phyloP scores from a whole-genome alignment of 2,113 vertebrate genomes.

The Nannobrachium achirus region DNA sequence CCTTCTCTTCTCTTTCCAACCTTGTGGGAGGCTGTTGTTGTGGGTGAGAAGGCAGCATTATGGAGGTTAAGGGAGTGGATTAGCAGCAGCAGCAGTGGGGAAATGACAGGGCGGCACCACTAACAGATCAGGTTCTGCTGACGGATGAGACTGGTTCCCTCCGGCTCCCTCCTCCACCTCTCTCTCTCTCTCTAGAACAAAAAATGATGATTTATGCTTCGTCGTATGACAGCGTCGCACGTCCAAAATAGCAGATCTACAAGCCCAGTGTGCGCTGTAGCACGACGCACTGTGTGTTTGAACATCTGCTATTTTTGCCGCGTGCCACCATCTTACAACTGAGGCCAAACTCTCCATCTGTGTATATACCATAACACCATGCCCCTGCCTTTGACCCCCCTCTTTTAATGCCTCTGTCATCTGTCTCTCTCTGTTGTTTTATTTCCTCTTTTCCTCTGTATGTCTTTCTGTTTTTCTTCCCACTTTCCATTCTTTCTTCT shows the following conservation, averaged over 20 bases:
- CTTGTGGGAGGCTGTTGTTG: conserved; percentile 20
- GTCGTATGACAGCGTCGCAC: too few relatives aligned
- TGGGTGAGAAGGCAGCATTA: conserved; percentile 25
- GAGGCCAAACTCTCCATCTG: too few relatives aligned
- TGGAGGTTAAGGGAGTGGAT: conserved; percentile 45
- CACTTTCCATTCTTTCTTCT: neutral
- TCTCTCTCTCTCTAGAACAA: neutral
- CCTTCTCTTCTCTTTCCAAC: neutral
- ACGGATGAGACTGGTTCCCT: conserved; percentile 30
- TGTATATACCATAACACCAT: too few relatives aligned
- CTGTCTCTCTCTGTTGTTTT: neutral
- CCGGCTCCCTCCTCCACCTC: conserved; percentile 5
- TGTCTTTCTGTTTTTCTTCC: conserved; percentile 5
- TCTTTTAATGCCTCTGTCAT: neutral
- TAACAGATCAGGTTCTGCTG: conserved; percentile 61
- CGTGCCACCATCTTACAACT: too few relatives aligned
- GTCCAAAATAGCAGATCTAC: too few relatives aligned
- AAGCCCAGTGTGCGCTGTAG: too few relatives aligned
- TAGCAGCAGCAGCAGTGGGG: conserved; percentile 38
- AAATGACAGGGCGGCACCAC: conserved; percentile 46
- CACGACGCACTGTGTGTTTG: too few relatives aligned
- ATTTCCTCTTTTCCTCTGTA: neutral
- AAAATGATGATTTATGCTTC: too few relatives aligned
- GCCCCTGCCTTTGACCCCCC: neutral
- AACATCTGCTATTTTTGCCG: too few relatives aligned